Base-by-base conservation (phyloP, 2,113 vertebrate genomes). In the Tretioscincus oriximinensis region DNA sequence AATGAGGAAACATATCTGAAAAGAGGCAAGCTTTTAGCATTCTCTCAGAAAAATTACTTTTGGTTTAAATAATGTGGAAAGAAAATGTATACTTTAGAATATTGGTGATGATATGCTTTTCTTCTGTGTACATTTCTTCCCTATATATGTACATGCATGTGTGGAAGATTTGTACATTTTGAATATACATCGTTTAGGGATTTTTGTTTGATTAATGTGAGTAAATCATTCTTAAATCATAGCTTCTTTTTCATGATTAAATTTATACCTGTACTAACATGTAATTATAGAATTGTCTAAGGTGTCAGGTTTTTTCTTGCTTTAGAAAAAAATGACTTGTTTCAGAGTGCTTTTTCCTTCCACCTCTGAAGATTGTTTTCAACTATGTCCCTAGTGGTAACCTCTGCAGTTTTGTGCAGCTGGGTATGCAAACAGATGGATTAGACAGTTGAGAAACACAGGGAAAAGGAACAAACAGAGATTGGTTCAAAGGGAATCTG, bases 401-500 rank as follows among this genome's bases (percentile, higher is more conserved):
- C 41, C 58, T 80, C 35, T 64, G n/a, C 51, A 58, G 18, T n/a
- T 72, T 72, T 64, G 35, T n/a, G 63, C 35, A 72, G n/a, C 20
- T 72, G 64, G 26, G 70, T 63, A 49, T 80, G 54, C 51, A 79
- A 41, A 61, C 70, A 71, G 70, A 71, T 35, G 61, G 54, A 41
- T 70, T 26, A 61, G 28, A 26, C 35, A 14, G 22, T 54, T 70
- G 51, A 64, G 60, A 22, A 11, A 31, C 49, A 31, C 14, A 18
- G 16, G 10, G 20, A 65, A 28, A 64, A 79, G 82, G 65, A 85
- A 60, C 69, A 18, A 20, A 41, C 35, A 41, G 1, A 51, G 49
- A 7, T 69, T 84, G 73, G 70, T 60, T 82, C 24, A 64, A 16
- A 77, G 68, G 58, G 88, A 82, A 47, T 58, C 31, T 64, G 74